A percentile compares a stretch with the other conserved stretches of the same genome.
Conservation (phyloP, 1,140 invertebrate species). For the Onthophagus taurus region DNA sequence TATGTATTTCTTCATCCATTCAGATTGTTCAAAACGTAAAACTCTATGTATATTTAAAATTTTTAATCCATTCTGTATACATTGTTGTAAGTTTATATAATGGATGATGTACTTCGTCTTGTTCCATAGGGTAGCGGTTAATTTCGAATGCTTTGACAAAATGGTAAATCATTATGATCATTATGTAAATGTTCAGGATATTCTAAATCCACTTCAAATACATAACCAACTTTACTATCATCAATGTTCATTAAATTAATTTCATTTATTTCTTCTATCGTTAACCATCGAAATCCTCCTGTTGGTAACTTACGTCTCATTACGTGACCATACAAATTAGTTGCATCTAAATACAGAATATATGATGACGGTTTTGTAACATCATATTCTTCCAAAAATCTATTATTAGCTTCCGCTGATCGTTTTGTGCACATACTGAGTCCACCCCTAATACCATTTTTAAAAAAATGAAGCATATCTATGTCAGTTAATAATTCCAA, state of each 20-base stretch:
- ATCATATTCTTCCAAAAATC: slow-evolving; percentile 38
- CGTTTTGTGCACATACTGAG: slow-evolving; percentile 18
- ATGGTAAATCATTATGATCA: slow-evolving; percentile 41
- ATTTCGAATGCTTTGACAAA: slow-evolving; percentile 25
- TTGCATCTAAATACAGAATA: slow-evolving; percentile 41
- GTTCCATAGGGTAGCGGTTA: not conserved
- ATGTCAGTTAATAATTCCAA: slow-evolving; percentile 40
- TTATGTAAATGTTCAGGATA: slow-evolving; percentile 32
- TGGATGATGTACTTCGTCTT: slow-evolving; percentile 8
- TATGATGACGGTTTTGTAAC: slow-evolving; percentile 21
- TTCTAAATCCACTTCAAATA: slow-evolving; percentile 31
- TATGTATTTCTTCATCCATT: slow-evolving; percentile 33
- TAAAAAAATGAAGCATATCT: slow-evolving; percentile 30
- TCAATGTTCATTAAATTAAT: slow-evolving; percentile 24
- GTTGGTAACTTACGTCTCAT: slow-evolving; percentile 38
- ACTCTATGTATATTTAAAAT: slow-evolving; percentile 25
- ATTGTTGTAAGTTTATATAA: slow-evolving; percentile 8
- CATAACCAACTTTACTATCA: slow-evolving; percentile 38
- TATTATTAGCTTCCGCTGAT: slow-evolving; percentile 31
- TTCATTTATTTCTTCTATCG: slow-evolving; percentile 15
- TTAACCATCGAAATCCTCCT: slow-evolving; percentile 39
- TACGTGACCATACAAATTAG: slow-evolving; percentile 45
- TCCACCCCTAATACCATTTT: slow-evolving; percentile 24
- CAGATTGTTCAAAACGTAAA: not conserved
- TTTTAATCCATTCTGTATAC: slow-evolving; percentile 25